phyloP scores from a whole-genome alignment of 1,140 invertebrate species.

The Bombus waltoni region DNA sequence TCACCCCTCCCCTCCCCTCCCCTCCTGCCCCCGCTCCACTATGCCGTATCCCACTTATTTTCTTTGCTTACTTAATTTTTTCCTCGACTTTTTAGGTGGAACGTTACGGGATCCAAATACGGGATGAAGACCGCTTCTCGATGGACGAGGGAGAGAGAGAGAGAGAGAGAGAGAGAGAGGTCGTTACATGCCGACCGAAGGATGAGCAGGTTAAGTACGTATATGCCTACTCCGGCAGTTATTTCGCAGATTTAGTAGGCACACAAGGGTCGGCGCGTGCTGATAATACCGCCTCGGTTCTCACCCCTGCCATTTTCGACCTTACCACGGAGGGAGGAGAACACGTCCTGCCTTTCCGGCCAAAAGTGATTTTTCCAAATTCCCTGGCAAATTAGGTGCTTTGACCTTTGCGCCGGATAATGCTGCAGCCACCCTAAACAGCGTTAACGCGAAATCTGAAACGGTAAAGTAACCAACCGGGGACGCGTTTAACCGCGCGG shows the following conservation, averaged over 20 bases:
- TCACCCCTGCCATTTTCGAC: slow-evolving; percentile 43
- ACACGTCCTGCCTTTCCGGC: slow-evolving; percentile 17
- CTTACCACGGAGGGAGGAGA: slow-evolving; percentile 28
- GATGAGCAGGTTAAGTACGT: slow-evolving; percentile 50
- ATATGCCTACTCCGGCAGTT: slow-evolving; percentile 57
- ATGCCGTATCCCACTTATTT: background rate
- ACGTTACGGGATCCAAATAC: background rate
- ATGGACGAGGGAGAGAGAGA: too few relatives aligned
- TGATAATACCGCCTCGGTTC: slow-evolving; percentile 78
- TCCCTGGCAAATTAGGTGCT: slow-evolving; percentile 69
- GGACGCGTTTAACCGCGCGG: background rate
- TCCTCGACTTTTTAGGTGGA: fast-evolving
- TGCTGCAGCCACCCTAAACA: background rate
- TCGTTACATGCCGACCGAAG: background rate
- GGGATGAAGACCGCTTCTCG: background rate
- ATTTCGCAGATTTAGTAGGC: slow-evolving; percentile 81
- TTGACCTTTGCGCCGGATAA: slow-evolving; percentile 31
- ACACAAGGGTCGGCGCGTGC: slow-evolving; percentile 80
- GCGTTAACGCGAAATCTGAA: background rate
- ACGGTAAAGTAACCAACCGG: too few relatives aligned
- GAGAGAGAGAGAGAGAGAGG: background rate
- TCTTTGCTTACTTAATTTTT: background rate
- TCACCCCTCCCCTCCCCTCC: background rate
- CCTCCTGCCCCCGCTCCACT: background rate
- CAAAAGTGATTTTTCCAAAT: slow-evolving; percentile 67